phyloP scores from a whole-genome alignment of 2,113 vertebrate genomes.

The Hippocampus guttulatus region DNA sequence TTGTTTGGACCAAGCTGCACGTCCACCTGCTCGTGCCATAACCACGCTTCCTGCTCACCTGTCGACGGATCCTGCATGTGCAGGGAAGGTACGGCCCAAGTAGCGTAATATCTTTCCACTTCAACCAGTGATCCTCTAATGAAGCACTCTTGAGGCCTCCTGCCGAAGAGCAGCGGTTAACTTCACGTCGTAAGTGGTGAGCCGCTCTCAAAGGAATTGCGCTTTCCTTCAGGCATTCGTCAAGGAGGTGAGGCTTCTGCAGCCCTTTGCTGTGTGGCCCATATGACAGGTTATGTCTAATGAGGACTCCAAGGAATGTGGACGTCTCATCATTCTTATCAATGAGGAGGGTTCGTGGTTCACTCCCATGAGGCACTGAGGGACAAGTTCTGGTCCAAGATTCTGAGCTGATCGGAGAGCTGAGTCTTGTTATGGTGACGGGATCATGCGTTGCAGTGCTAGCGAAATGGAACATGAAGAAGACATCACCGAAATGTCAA shows the following conservation, averaged over 20 bases:
- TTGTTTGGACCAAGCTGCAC: conserved; percentile 88
- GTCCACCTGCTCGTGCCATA: conserved; percentile 83
- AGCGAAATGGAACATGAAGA: not conserved
- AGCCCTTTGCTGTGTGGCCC: not conserved
- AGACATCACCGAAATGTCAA: not conserved
- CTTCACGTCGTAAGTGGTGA: not conserved
- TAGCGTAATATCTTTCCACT: not conserved
- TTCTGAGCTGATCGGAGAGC: not conserved
- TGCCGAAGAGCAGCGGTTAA: not conserved
- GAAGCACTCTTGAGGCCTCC: not conserved
- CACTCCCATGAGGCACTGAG: not conserved
- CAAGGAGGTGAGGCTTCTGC: not conserved
- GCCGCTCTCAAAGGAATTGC: not conserved
- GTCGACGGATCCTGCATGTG: conserved; percentile 89
- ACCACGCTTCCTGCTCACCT: conserved; percentile 82
- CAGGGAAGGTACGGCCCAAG: conserved; percentile 80
- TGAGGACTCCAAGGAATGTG: conserved; percentile 6
- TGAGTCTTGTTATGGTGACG: conserved; percentile 5
- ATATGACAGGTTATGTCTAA: conserved; percentile 5
- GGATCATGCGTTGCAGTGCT: not conserved
- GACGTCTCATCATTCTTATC: not conserved
- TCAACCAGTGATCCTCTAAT: not conserved
- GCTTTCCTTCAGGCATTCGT: conserved; percentile 3
- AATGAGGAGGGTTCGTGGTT: not conserved
- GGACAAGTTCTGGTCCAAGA: not conserved